phyloP scores from a whole-genome alignment of 1,140 invertebrate genomes.

The Solen grandis region DNA sequence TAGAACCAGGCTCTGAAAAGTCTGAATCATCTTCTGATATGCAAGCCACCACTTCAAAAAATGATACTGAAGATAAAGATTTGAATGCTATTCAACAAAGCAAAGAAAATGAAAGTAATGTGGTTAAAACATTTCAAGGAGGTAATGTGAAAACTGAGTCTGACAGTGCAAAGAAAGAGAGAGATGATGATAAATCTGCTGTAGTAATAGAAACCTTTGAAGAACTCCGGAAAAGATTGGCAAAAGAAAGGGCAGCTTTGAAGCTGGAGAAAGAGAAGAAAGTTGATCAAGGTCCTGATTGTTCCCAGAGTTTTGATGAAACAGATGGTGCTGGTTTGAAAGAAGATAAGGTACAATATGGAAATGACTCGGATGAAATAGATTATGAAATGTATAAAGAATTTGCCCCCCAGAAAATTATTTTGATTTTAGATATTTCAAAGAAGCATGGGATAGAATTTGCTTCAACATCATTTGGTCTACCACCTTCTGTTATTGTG shows the following conservation, averaged over 20 bases:
- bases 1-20: not conserved
- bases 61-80: not conserved
- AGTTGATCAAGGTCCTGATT: not conserved
- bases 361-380: not conserved
- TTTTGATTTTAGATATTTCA: conserved; percentile 46
- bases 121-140: no score
- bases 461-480: conserved; percentile 46
- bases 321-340: not conserved
- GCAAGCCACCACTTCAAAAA: not conserved
- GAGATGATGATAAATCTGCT: not conserved
- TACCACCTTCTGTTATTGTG: conserved; percentile 39
- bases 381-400: conserved; percentile 50
- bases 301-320: not conserved
- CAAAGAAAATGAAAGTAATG: no score
- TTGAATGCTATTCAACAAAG: not conserved
- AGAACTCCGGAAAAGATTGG: conserved; percentile 30
- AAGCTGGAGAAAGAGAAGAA: conserved; percentile 29
- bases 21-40: not conserved
- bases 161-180: not conserved
- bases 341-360: not conserved
- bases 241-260: conserved; percentile 22
- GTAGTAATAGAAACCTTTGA: conserved; percentile 52
- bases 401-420: conserved; percentile 46
- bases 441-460: conserved; percentile 51
- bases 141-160: not conserved